Evolutionary conservation across 1,140 invertebrate genomes (phyloP).

Genomic region (Helicorthomorpha holstii): DNA sequence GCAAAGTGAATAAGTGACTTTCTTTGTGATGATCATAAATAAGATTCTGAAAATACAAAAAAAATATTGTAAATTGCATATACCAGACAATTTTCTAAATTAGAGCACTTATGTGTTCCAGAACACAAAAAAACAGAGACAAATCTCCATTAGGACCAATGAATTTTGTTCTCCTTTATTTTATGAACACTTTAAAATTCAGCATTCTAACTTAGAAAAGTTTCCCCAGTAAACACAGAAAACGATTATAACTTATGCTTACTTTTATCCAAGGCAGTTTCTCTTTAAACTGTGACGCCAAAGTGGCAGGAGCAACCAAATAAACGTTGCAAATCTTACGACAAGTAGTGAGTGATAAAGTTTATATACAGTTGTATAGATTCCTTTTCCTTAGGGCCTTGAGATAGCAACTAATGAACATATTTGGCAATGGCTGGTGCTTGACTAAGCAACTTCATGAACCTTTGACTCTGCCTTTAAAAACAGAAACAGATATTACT

Average conservation of each 20-base stretch:
- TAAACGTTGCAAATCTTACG: slow-evolving; percentile 9
- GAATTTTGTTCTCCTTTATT: no score
- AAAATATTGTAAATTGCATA: no score
- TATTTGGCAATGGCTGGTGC: slow-evolving; percentile 18
- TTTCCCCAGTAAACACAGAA: background rate
- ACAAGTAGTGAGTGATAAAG: slow-evolving; percentile 42
- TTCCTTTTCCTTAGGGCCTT: slow-evolving; percentile 27
- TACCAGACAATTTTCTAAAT: no score
- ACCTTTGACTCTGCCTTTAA: no score
- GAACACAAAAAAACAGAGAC: no score
- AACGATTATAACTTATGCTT: background rate
- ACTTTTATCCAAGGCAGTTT: slow-evolving; percentile 40
- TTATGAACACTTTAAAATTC: no score
- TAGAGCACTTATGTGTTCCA: no score
- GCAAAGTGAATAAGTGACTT: no score
- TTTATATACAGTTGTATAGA: slow-evolving; percentile 39
- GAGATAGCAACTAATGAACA: slow-evolving; percentile 30
- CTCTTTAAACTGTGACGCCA: slow-evolving; percentile 34
- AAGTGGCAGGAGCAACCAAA: slow-evolving; percentile 31
- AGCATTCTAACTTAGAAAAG: no score
- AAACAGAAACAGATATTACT: no score
- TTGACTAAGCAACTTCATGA: no score
- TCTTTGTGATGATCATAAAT: slow-evolving; percentile 53
- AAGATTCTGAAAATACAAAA: slow-evolving; percentile 27
- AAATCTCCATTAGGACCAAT: no score